Conservation (phyloP, 2,888 invertebrate genomes). For the Suillia variegata region DNA sequence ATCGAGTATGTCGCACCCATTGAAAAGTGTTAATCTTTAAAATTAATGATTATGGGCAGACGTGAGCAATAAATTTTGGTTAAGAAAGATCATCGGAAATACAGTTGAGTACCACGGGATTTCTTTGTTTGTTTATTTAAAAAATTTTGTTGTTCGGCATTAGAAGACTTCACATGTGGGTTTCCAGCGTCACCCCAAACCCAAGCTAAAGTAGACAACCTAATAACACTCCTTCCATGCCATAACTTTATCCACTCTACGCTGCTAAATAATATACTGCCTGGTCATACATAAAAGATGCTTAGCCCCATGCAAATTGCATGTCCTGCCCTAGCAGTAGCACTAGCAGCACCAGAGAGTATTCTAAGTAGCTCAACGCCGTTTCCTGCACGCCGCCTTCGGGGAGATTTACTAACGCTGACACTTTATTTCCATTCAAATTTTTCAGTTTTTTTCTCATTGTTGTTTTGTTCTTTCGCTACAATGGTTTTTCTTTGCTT, state of each 20-base stretch:
- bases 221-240: slow-evolving; percentile 15
- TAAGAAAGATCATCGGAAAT: no score
- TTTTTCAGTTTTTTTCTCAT: not conserved
- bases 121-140: not conserved
- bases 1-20: not conserved
- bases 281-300: not conserved
- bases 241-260: not conserved
- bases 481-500: slow-evolving; percentile 4
- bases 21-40: slow-evolving; percentile 41
- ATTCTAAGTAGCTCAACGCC: slow-evolving; percentile 9
- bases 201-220: no score
- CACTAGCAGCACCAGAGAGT: no score
- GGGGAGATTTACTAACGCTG: slow-evolving; percentile 11
- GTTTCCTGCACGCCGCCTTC: not conserved
- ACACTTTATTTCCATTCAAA: slow-evolving; percentile 15
- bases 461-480: not conserved
- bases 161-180: no score
- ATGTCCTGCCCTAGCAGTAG: slow-evolving; percentile 10
- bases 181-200: not conserved
- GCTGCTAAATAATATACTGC: not conserved
- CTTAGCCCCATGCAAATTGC: slow-evolving; percentile 19
- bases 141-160: no score
- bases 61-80: slow-evolving; percentile 1
- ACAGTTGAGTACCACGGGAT: not conserved
- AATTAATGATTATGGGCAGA: slow-evolving; percentile 48